Evolutionary conservation across 2,113 vertebrate genomes (phyloP).

Genomic region (Nipponia nippon): DNA sequence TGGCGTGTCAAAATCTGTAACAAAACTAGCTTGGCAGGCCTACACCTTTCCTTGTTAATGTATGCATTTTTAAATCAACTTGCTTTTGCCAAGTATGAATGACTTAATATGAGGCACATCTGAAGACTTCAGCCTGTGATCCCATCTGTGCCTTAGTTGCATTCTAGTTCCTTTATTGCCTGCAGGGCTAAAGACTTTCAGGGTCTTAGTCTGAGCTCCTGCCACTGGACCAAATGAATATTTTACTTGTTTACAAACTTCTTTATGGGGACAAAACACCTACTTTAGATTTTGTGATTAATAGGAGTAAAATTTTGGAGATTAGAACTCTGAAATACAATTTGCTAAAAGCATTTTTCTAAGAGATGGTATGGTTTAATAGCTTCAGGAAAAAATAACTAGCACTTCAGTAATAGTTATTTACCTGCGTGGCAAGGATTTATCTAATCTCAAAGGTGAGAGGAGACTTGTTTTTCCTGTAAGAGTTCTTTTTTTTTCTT

Average conservation of each 20-base stretch:
- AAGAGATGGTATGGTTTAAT: neutral
- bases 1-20: neutral
- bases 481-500: neutral
- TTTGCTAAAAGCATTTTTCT: neutral
- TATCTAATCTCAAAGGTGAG: neutral
- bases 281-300: neutral
- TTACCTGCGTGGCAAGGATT: neutral
- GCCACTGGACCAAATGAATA: neutral
- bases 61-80: neutral
- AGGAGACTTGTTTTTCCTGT: neutral
- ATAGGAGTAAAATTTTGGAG: neutral
- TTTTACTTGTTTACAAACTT: neutral
- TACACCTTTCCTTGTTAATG: neutral
- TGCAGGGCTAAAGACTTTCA: neutral
- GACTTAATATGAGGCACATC: neutral
- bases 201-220: neutral
- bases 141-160: neutral
- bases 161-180: neutral
- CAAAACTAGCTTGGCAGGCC: neutral
- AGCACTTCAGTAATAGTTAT: neutral
- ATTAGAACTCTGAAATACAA: neutral
- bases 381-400: neutral
- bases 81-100: neutral
- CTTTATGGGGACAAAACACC: neutral
- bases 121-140: constrained; percentile 12